phyloP scores from a whole-genome alignment of 1,140 invertebrate species.

The Megalopta genalis region DNA sequence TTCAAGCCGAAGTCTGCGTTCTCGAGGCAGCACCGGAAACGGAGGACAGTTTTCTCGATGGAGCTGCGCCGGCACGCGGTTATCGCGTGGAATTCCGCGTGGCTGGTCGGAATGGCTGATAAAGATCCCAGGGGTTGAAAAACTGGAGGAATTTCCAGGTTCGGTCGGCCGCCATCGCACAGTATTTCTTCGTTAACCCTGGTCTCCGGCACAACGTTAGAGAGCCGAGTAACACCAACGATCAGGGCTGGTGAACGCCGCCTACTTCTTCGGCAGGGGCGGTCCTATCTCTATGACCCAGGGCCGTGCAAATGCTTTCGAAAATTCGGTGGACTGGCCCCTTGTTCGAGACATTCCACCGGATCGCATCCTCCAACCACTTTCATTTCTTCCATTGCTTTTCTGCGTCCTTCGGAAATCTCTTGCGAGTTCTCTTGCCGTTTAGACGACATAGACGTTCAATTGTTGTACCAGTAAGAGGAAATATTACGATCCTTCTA shows the following conservation, averaged over 20 bases:
- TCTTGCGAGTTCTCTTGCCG: no score
- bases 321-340: conserved; percentile 15
- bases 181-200: conserved; percentile 58
- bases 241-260: conserved; percentile 66
- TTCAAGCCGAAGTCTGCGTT: neutral
- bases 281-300: conserved; percentile 74
- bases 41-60: neutral
- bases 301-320: conserved; percentile 61
- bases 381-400: neutral
- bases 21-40: neutral
- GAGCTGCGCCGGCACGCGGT: neutral
- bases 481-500: no score
- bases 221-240: conserved; percentile 59
- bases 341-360: neutral
- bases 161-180: conserved; percentile 65
- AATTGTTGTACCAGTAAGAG: no score
- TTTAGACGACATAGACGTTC: no score
- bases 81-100: conserved; percentile 20
- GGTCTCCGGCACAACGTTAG: conserved; percentile 67
- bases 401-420: no score
- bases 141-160: conserved; percentile 46
- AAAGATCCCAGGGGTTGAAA: conserved; percentile 42
- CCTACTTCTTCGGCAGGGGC: conserved; percentile 72
- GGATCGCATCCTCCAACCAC: neutral
- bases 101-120: conserved; percentile 4